Base-by-base conservation (phyloP, 2,113 vertebrate genomes). In the Percina caprodes region DNA sequence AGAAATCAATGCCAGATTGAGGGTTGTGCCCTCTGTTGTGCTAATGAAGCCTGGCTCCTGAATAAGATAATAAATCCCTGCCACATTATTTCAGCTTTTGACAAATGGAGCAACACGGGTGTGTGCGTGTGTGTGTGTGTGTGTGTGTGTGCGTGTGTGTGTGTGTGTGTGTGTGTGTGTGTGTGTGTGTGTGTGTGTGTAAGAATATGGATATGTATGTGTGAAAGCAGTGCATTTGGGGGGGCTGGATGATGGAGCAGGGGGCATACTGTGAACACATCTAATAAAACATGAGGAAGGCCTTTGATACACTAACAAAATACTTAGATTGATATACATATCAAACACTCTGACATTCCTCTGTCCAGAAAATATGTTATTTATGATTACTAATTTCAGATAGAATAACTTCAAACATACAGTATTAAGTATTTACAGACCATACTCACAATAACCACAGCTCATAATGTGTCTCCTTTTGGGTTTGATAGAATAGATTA, bases 1-100 rank as follows among this genome's bases (percentile, higher is more conserved):
- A 89, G 77, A 89, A 94, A 93, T 94, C 89, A 93, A 93, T 95
- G 87, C 86, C 80, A 90, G 91, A 86, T 89, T 81, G 86, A 86
- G 80, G 83, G 94, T 91, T 65, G 90, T 74, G 77, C 83, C 81
- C 90, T 95, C 90, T 94, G 89, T 94, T 94, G 95, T 94, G 93
- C 88, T 94, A 94, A 95, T 94, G 89, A 91, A 91, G 89, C 80
- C 77, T 86, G 86, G 86, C 82, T 91, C 69, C 79, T 85, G 91
- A 92, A 91, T 90, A 88, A 86, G 74, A 85, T 89, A 86, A 93
- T 94, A 92, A 92, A 93, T 93, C 88, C 84, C 71, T 83, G 84
- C 82, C 89, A 92, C 69, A 85, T 92, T 91, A 84, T 90, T 94
- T 94, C 81, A 83, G 88, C 82, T 90, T 94, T 91, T 92, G 85